Evolutionary conservation across 2,113 vertebrate species (phyloP).

Genomic region (Macrotis lagotis): DNA sequence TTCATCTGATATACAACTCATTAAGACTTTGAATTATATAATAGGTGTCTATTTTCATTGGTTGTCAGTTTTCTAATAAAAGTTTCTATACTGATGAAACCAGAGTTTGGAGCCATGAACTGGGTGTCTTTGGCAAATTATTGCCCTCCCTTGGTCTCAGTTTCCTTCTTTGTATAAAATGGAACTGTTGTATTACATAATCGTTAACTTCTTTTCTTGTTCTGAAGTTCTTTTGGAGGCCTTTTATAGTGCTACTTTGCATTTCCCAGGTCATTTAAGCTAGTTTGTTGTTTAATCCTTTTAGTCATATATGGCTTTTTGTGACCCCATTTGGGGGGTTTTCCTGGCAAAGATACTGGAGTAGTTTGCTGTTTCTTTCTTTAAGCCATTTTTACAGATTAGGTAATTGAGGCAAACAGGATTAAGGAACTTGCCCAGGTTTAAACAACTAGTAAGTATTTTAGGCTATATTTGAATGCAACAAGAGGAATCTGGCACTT

Average conservation of each 20-base stretch:
- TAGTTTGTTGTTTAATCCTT: no score
- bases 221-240: slow-evolving; percentile 31
- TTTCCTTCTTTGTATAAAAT: slow-evolving; percentile 26
- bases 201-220: slow-evolving; percentile 28
- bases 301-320: no score
- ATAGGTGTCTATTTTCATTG: not conserved
- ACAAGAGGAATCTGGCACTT: not conserved
- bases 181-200: not conserved
- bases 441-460: not conserved
- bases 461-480: not conserved
- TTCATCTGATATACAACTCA: not conserved
- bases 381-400: no score
- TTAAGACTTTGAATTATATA: not conserved
- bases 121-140: not conserved
- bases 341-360: no score
- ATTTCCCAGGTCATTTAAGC: no score
- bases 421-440: no score
- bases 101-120: not conserved
- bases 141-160: slow-evolving; percentile 2
- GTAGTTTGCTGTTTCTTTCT: no score
- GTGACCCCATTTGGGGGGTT: no score
- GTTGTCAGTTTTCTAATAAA: not conserved
- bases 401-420: no score
- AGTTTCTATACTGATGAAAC: not conserved
- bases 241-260: not conserved